Evolutionary conservation across 2,888 invertebrate genomes (phyloP).

Genomic region (Fragum fragum): DNA sequence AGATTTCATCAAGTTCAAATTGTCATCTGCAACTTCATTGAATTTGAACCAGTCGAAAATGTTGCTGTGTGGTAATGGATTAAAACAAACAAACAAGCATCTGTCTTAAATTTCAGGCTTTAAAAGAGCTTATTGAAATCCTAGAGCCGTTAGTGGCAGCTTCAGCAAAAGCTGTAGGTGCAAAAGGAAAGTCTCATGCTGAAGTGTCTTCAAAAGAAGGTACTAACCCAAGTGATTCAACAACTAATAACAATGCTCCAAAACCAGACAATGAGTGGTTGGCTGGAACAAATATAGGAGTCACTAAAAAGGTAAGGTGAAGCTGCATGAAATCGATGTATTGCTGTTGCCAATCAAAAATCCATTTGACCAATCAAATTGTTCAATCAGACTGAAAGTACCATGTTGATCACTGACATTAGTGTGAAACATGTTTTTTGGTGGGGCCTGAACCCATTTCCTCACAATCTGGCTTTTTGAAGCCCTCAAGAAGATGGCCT

Average conservation of each 20-base stretch:
- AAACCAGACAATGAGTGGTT: conserved; percentile 73
- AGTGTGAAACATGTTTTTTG: no score
- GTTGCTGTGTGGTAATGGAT: not conserved
- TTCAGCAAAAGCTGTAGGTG: not conserved
- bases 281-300: conserved; percentile 70
- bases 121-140: conserved; percentile 73
- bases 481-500: no score
- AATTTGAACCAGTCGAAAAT: not conserved
- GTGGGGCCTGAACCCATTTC: no score
- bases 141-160: conserved; percentile 57
- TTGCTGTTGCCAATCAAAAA: no score
- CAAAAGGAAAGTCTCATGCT: conserved; percentile 26
- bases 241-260: conserved; percentile 25
- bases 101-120: conserved; percentile 57
- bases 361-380: no score
- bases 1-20: no score
- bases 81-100: not conserved
- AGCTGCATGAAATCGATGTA: no score
- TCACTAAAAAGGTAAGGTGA: conserved; percentile 70
- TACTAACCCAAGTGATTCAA: conserved; percentile 23
- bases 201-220: conserved; percentile 64
- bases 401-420: no score
- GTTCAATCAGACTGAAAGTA: no score
- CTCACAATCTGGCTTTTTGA: no score
- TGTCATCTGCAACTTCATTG: not conserved